Evolutionary conservation across 1,140 invertebrate species (phyloP).

Genomic region (Lucilia cuprina): DNA sequence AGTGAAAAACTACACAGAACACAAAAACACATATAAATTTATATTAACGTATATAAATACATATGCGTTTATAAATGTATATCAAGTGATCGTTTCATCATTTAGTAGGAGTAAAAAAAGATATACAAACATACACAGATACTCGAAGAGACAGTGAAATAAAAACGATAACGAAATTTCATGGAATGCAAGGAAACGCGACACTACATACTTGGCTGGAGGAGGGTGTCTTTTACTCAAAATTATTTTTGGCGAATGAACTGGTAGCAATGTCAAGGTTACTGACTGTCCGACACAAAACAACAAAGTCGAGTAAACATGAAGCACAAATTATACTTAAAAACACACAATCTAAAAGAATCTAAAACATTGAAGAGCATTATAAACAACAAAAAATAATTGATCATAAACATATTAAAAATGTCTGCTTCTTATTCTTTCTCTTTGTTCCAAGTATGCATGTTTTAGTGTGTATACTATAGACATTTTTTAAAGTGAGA

Average conservation of each 20-base stretch:
- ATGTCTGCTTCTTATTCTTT: too few relatives aligned
- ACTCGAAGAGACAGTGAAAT: not conserved
- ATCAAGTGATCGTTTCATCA: not conserved
- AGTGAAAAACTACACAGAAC: not conserved
- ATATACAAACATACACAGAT: not conserved
- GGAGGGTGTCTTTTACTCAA: not conserved
- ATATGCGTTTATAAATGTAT: too few relatives aligned
- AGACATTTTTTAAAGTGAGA: not conserved
- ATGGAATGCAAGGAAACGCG: not conserved
- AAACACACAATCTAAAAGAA: too few relatives aligned
- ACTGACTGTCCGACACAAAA: not conserved
- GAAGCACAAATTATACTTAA: too few relatives aligned
- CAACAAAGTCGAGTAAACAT: too few relatives aligned
- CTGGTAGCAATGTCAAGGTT: conserved; percentile 13
- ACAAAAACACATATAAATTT: not conserved
- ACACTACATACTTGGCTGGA: not conserved
- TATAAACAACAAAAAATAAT: too few relatives aligned
- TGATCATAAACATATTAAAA: too few relatives aligned
- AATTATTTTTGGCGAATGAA: not conserved
- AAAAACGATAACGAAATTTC: not conserved
- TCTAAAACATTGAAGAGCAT: too few relatives aligned
- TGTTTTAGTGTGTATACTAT: too few relatives aligned
- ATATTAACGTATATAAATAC: too few relatives aligned
- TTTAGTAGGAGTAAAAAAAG: not conserved
- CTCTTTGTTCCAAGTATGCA: too few relatives aligned